Percentiles rank a stretch among this genome's conserved stretches.
These are phyloP conservation scores for Rhinogobius similis DNA, from an alignment of 2,113 vertebrate species.

Conservation along the genomic window DNA sequence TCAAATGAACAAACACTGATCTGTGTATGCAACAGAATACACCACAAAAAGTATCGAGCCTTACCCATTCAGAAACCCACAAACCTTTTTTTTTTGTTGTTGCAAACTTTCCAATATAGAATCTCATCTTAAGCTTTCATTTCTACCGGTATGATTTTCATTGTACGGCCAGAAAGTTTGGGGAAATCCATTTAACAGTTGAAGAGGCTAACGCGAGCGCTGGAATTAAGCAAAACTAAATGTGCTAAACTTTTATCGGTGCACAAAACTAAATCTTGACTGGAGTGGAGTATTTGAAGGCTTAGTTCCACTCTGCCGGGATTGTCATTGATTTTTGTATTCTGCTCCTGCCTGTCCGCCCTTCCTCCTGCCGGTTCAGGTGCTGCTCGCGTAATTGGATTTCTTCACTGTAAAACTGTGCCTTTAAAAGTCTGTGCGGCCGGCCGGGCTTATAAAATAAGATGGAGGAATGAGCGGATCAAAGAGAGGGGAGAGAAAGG, in stretches of 20 bases:
- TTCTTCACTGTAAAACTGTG: conserved; percentile 57
- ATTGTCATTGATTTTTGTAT: conserved; percentile 57
- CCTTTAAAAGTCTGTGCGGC: conserved; percentile 37
- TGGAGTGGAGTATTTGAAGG: conserved; percentile 33
- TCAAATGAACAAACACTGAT: too few species aligned
- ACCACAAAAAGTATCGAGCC: too few species aligned
- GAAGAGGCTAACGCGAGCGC: conserved; percentile 42
- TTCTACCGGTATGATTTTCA: neutral
- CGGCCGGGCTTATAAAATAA: conserved; percentile 35
- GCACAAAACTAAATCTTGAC: conserved; percentile 25
- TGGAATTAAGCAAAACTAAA: conserved; percentile 51
- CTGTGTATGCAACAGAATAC: too few species aligned
- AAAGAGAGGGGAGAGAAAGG: neutral
- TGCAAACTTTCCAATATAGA: neutral
- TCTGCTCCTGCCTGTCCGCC: conserved; percentile 32
- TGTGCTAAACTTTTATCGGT: conserved; percentile 42
- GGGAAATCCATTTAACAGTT: conserved; percentile 10
- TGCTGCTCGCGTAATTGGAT: conserved; percentile 61
- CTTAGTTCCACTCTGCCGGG: conserved; percentile 64
- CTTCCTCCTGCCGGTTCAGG: conserved; percentile 34
- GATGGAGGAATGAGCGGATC: conserved; percentile 14
- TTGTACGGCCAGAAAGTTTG: neutral
- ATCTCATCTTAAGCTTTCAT: neutral
- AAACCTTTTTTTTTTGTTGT: too few species aligned
- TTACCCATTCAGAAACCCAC: too few species aligned